Percentiles rank a stretch among this genome's conserved stretches.
These are phyloP conservation scores for Lagopus muta DNA, from an alignment of 2,113 vertebrate genomes.

Conservation along the genomic window DNA sequence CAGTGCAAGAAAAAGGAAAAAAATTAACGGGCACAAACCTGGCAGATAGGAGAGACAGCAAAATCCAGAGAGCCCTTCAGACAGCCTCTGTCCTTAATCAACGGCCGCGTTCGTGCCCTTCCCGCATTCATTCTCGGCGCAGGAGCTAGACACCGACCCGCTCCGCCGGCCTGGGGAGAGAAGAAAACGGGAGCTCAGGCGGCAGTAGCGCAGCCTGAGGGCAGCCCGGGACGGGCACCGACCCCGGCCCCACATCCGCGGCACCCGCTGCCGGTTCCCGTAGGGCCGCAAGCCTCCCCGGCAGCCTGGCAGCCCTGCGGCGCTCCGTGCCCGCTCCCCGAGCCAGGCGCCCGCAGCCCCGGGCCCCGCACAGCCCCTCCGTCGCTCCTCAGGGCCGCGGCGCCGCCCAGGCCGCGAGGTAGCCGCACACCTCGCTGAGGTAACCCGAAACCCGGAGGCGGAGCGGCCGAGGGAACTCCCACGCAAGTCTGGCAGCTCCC, in stretches of 20 bases:
- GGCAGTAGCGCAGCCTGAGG: not conserved
- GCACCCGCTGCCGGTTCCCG: not conserved
- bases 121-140: constrained; percentile 4
- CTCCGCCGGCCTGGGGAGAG: not conserved
- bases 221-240: not conserved
- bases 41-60: not conserved
- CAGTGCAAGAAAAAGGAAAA: not conserved
- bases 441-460: not conserved
- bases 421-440: not conserved
- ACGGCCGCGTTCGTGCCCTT: not conserved
- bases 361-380: no score
- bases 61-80: not conserved
- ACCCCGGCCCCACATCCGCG: not conserved
- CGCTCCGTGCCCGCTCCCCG: not conserved
- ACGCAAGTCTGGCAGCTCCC: not conserved
- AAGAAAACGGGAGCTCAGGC: not conserved
- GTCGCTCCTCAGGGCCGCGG: not conserved
- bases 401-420: not conserved
- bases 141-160: not conserved
- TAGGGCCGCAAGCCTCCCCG: not conserved
- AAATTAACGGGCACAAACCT: not conserved
- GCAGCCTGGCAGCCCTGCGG: not conserved
- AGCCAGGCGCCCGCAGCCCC: not conserved
- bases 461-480: not conserved
- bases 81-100: not conserved